Base-by-base conservation (phyloP, 2,888 invertebrate genomes). In the Andrena bicolor region DNA sequence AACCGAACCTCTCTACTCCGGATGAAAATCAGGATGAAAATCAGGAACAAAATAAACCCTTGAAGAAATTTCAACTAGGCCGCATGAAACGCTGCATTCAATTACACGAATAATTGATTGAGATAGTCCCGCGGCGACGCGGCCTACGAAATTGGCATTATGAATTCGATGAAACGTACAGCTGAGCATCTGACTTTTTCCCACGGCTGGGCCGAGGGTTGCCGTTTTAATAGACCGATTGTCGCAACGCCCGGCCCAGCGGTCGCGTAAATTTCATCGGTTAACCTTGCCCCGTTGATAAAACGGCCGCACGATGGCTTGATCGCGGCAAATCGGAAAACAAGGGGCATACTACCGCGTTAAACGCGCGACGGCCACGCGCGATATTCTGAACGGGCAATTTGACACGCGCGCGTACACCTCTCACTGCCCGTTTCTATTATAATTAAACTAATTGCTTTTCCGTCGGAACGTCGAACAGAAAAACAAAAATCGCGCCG, bases 361-460 rank as follows among this genome's bases (percentile, higher is more conserved):
- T 58, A 35, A 64, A 60, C 77, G 48, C 6, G 32, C 35, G 49
- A 5, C 20, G 13, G 3, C 26, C 7, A 56, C 49, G 30, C 0
- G 13, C 53, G 6, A 41, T 41, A 70, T 56, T 53, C 63, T 71
- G 65, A 60, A 75, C 71, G 63, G 53, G 5, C 41, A 71, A 70
- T 65, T 73, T 69, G 72, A 74, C 72, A 58, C 73, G 77, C 41
- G 48, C 65, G 13, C 23, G n/a, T 28, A 41, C 10, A 8, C 23
- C 56, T 56, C 20, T 10, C 56, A 10, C 23, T 26, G 23, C 26
- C 23, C 58, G 6, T 49, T 35, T 80, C 80, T 60, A 80, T 72
- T 80, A 80, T 72, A 80, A 72, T 80, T 80, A 65, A 80, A 79
- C 61, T 69, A 79, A 80, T 80, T 80, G 80, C 72, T 58, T 53